Conservation (phyloP, 1,140 invertebrate species). For the Protaetia brevitarsis region DNA sequence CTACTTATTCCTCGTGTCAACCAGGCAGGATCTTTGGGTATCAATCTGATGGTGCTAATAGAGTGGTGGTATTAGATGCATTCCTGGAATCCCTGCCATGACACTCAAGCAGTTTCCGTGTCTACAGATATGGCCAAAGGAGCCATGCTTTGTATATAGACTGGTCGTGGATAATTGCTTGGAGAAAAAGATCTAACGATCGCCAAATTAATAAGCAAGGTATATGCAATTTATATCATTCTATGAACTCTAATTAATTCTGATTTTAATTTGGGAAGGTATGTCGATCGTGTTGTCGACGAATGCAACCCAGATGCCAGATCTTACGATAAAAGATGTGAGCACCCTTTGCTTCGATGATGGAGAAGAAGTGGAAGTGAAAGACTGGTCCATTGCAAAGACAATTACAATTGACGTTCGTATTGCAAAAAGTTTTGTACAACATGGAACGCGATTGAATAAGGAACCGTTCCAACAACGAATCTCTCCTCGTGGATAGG, state of each 20-base stretch:
- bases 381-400: constrained; percentile 68
- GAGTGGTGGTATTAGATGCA: constrained; percentile 98
- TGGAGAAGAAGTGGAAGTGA: constrained; percentile 73
- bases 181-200: constrained; percentile 97
- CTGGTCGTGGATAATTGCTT: constrained; percentile 95
- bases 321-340: constrained; percentile 91
- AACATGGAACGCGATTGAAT: constrained; percentile 68
- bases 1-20: constrained; percentile 94
- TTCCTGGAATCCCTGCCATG: constrained; percentile 99
- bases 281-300: constrained; percentile 98
- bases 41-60: constrained; percentile 95
- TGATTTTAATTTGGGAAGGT: constrained; percentile 35
- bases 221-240: constrained; percentile 21
- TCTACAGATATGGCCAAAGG: constrained; percentile 94
- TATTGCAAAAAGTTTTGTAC: constrained; percentile 71
- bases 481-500: constrained; percentile 90
- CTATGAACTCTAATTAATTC: neutral
- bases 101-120: constrained; percentile 96
- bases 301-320: constrained; percentile 96
- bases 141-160: constrained; percentile 93
- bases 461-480: constrained; percentile 95
- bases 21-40: constrained; percentile 95
- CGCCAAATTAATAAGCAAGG: constrained; percentile 96
- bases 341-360: constrained; percentile 91
- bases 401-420: constrained; percentile 76